Evolutionary conservation across 92 coral and sea anemone genomes (phyloP).

Genomic region (Isaurus tuberculatus): DNA sequence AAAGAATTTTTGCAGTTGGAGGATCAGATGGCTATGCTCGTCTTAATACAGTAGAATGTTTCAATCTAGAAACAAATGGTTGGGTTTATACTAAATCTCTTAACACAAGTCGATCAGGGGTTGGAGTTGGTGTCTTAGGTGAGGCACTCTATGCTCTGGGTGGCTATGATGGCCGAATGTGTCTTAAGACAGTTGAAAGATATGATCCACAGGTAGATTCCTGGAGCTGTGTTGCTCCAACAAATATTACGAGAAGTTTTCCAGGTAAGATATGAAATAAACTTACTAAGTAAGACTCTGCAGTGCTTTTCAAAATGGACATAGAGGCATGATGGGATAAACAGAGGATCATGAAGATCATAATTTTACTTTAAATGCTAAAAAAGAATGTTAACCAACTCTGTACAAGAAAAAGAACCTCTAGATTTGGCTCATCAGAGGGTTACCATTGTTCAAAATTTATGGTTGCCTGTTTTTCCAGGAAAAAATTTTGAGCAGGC

Average conservation of each 20-base stretch:
- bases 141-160: slow-evolving; percentile 98
- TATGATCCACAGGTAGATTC: slow-evolving; percentile 98
- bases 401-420: too few species aligned
- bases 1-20: slow-evolving; percentile 93
- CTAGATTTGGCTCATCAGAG: too few species aligned
- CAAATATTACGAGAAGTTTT: slow-evolving; percentile 94
- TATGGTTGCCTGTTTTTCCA: too few species aligned
- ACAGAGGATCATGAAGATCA: too few species aligned
- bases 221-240: slow-evolving; percentile 97
- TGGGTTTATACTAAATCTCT: slow-evolving; percentile 94
- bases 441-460: too few species aligned
- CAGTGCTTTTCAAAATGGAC: too few species aligned
- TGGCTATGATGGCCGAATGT: slow-evolving; percentile 97
- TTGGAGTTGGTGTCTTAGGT: slow-evolving; percentile 95
- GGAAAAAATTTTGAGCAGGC: too few species aligned
- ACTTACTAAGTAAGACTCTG: too few species aligned
- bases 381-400: too few species aligned
- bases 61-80: slow-evolving; percentile 82
- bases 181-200: slow-evolving; percentile 97
- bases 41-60: slow-evolving; percentile 91
- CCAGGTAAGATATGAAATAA: slow-evolving; percentile 76
- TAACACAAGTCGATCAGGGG: slow-evolving; percentile 98
- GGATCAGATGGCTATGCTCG: slow-evolving; percentile 97
- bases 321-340: too few species aligned
- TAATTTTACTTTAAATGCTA: too few species aligned